A percentile compares a stretch with the other conserved stretches of the same genome.
phyloP scores from a whole-genome alignment of 2,797 vertebrate species.

The Tinamus major region DNA sequence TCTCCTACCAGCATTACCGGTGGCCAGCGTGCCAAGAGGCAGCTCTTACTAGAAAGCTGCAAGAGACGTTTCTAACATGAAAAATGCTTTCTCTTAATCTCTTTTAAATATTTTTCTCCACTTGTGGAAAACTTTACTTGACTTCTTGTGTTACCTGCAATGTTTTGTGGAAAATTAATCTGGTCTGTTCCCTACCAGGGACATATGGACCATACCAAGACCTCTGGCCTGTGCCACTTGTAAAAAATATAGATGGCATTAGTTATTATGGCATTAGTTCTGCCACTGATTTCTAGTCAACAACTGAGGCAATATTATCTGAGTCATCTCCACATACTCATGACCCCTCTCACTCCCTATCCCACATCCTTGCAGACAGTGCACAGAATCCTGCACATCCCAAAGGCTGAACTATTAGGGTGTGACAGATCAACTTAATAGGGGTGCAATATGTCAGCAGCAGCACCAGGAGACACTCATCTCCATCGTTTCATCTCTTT shows the following conservation, averaged over 20 bases:
- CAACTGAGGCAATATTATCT: neutral
- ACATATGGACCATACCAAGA: too few species aligned
- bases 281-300: neutral
- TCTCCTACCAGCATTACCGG: neutral
- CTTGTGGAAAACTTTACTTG: too few species aligned
- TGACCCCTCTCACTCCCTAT: too few species aligned
- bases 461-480: accelerated
- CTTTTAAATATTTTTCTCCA: neutral
- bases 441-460: neutral
- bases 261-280: too few species aligned
- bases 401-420: neutral
- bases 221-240: neutral
- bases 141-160: neutral
- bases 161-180: neutral
- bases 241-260: neutral
- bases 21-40: neutral
- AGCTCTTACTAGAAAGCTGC: neutral
- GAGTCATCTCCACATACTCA: too few species aligned
- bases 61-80: neutral
- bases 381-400: neutral
- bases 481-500: neutral
- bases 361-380: neutral
- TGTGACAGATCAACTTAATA: neutral
- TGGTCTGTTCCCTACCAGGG: neutral
- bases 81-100: neutral